Evolutionary conservation across 2,888 invertebrate species (phyloP), one percentile per base, ranked within the genome.

Genomic region (Drosophila aldrichi): DNA sequence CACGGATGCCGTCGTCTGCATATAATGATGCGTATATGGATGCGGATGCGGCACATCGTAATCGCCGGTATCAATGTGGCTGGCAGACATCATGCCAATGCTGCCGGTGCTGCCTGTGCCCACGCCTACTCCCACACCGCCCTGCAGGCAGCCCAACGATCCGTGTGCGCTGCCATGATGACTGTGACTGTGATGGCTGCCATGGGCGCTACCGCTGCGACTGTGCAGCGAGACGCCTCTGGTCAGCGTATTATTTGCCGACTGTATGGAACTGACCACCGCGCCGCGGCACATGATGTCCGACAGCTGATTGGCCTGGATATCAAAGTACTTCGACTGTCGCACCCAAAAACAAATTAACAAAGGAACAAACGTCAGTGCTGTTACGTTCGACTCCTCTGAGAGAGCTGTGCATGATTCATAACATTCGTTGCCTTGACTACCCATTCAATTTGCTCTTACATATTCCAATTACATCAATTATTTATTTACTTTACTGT

Each of bases 31-130:
- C 57, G 93, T 93, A 80, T 93, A 93, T 25, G 93, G 93, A 91
- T 93, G 93, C 73, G 93, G 93, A 91, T 93, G 93, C 44, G 93
- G 93, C 56, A 93, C 93, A 89, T 93, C 93, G 77, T 93, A 93
- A 77, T 93, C 93, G 46, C 93, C 93, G 9, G 93, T 93, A 70
- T 93, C 93, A 57, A 92, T 91, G 59, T 90, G 90, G 34, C 92
- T 90, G 55, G 92, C 91, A 20, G 92, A 89, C 60, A 92, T 86
- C 90, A 93, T 91, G 40, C 92, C 92, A 66, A 91, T 91, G 80
- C 91, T 91, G 59, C 92, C 91, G 38, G 85, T 87, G 64, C 90
- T 91, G 18, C 77, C 83, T 1, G 83, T 83, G 41, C 74, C 81
- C 51, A 81, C 87, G 14, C 83, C 88, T 36, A 85, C 82, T 8